Evolutionary conservation across 1,140 invertebrate species (phyloP).

Genomic region (Neodiprion fabricii): DNA sequence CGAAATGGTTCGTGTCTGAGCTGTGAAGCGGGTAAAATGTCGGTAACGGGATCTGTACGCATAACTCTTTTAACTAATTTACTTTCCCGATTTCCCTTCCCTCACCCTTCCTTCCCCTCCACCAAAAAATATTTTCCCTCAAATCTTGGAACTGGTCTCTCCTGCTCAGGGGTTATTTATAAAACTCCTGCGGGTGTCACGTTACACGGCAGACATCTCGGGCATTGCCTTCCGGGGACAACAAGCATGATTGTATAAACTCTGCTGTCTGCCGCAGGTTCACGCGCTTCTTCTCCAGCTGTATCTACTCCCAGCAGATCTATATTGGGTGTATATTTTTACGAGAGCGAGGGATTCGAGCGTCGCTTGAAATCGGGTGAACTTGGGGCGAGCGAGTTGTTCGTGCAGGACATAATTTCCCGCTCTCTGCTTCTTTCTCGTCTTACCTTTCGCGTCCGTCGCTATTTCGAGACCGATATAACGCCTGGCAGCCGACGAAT

Average conservation of each 20-base stretch:
- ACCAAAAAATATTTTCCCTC: too few species aligned
- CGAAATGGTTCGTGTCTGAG: too few species aligned
- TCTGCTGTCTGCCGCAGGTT: conserved; percentile 44
- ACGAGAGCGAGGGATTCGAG: conserved; percentile 42
- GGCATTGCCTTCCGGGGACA: conserved; percentile 38
- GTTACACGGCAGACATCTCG: conserved; percentile 36
- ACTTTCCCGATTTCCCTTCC: too few species aligned
- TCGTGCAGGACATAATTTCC: conserved; percentile 12
- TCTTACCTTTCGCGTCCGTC: not conserved
- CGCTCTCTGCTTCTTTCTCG: not conserved
- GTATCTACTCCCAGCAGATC: conserved; percentile 24
- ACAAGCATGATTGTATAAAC: conserved; percentile 49
- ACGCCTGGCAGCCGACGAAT: too few species aligned
- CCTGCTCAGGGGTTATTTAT: conserved; percentile 47
- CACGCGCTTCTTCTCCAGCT: conserved; percentile 44
- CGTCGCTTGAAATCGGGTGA: conserved; percentile 5
- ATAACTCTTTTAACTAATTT: too few species aligned
- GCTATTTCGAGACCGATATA: not conserved
- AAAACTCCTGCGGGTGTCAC: conserved; percentile 47
- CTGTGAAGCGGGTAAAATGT: too few species aligned
- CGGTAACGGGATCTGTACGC: too few species aligned
- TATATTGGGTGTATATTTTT: not conserved
- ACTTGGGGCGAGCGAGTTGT: not conserved
- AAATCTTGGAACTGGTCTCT: conserved; percentile 22
- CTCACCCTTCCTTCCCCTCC: too few species aligned